phyloP scores from a whole-genome alignment of 2,888 invertebrate species.

The Eulithis prunata region DNA sequence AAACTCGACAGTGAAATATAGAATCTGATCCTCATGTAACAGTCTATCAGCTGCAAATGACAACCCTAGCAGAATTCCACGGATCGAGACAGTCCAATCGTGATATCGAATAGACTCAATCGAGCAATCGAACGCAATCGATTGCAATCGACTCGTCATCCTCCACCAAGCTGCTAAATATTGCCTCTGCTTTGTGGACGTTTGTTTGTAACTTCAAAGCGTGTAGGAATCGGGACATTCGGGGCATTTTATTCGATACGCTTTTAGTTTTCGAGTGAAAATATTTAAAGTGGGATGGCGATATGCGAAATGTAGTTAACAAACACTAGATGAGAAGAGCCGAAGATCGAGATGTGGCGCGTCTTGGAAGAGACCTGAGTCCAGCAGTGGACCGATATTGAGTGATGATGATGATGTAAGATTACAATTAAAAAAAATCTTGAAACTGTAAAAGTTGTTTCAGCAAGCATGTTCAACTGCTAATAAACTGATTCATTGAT shows the following conservation, averaged over 20 bases:
- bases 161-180: conserved; percentile 48
- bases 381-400: no score
- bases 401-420: no score
- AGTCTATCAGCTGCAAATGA: background rate
- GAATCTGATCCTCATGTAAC: no score
- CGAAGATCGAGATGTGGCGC: no score
- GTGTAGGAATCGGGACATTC: conserved; percentile 5
- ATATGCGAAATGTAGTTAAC: no score
- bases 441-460: no score
- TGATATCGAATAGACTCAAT: conserved; percentile 63
- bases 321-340: no score
- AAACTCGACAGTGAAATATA: no score
- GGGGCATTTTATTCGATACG: conserved; percentile 7
- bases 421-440: no score
- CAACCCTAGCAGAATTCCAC: conserved; percentile 7
- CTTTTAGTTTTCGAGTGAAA: conserved; percentile 6
- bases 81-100: conserved; percentile 48
- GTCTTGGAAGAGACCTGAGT: no score
- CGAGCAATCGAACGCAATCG: conserved; percentile 60
- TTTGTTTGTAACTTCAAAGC: conserved; percentile 36
- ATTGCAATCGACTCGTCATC: conserved; percentile 41
- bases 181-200: conserved; percentile 44
- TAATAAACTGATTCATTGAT: no score
- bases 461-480: no score
- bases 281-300: background rate